These are phyloP conservation scores for Caracal caracal DNA, from an alignment of 2,113 vertebrate genomes.

Conservation along the genomic window DNA sequence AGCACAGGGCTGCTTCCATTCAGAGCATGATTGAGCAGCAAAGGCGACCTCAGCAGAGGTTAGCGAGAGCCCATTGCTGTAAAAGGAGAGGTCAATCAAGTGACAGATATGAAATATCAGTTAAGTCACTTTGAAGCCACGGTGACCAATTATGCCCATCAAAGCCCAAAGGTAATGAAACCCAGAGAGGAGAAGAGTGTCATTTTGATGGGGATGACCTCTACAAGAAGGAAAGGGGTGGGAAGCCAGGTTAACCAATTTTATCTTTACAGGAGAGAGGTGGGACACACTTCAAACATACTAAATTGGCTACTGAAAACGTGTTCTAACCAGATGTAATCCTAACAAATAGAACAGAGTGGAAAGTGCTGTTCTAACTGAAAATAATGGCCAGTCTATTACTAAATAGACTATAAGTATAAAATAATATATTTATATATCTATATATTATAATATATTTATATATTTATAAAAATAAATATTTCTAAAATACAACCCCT, in stretches of 20 bases:
- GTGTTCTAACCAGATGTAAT: background rate
- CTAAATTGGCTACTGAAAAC: background rate
- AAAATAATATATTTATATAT: too few relatives aligned
- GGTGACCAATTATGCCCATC: background rate
- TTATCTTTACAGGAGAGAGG: background rate
- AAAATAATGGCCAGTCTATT: background rate
- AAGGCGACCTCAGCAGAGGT: background rate
- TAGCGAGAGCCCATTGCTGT: background rate
- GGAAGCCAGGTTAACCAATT: background rate
- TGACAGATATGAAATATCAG: background rate
- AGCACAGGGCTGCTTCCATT: background rate
- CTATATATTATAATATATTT: too few relatives aligned
- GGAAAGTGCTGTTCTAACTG: background rate
- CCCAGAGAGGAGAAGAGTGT: background rate
- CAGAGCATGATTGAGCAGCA: background rate
- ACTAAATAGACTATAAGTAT: too few relatives aligned
- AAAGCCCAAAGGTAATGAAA: background rate
- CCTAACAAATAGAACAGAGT: background rate
- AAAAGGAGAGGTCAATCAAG: conserved; percentile 7
- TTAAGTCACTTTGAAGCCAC: background rate
- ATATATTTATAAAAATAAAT: too few relatives aligned
- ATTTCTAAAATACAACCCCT: background rate
- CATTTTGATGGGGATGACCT: background rate
- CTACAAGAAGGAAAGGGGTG: too few relatives aligned
- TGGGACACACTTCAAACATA: background rate